Evolutionary conservation across 53 echinoderm and acorn worm genomes (phyloP), one percentile per base, ranked within the genome.

Genomic region (Zoroaster sp.): DNA sequence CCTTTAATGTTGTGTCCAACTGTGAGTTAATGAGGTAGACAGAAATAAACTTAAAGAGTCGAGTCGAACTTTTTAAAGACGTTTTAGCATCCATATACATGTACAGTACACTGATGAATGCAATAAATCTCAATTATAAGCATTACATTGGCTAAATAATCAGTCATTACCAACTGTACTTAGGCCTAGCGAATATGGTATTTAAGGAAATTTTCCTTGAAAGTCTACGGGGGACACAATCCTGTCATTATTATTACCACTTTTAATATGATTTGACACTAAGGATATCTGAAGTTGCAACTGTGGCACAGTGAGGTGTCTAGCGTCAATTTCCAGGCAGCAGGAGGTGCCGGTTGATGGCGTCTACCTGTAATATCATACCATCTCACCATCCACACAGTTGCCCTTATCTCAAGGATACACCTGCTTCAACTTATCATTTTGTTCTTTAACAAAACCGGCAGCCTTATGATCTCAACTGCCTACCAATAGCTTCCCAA

Each of bases 251-350:
- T 59, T 11, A 59, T 21, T 59, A 59, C 28, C 63, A 59, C 28
- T 28, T 59, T n/a, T 25, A 74, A 74, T 74, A 43, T 39, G 43
- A 40, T 41, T 74, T 74, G 74, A 74, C 74, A 74, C 43, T 74
- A 74, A 74, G 74, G 74, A 74, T 35, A 74, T 39, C 17, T 74
- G 35, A 41, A 74, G 74, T 74, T 74, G 74, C 74, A 74, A 74
- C 74, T 41, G 74, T 74, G 74, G 44, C 74, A 74, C 74, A 74
- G 43, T 74, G 17, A 59, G 74, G 40, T 74, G 74, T 74, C 30
- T 41, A 43, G n/a, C 1, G 1, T 35, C n/a, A 40, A 43, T 74
- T 25, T 41, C 8, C 7, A 39, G 74, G 42, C 43, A 74, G 74
- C 74, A 20, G 74, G 74, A 43, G 41, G 74, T 20, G 6, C 12